Base-by-base conservation (phyloP, 2,888 invertebrate genomes). In the Deilephila elpenor region DNA sequence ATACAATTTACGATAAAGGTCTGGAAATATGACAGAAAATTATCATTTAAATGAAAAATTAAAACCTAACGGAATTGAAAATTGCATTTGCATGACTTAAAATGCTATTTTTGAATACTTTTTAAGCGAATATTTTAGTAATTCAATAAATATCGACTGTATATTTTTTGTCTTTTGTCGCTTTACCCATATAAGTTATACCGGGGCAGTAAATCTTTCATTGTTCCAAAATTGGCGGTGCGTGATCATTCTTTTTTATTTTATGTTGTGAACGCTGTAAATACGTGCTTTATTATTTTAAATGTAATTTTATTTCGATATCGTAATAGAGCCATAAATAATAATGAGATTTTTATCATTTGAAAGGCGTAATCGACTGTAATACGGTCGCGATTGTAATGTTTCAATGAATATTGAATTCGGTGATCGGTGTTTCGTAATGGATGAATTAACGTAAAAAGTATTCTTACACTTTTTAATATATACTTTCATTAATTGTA, bases 301-400 rank as follows among this genome's bases (percentile, higher is more conserved):
- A 67, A 17, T 17, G 17, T 67, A 44, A 51, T 44, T 44, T 25
- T 17, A 17, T 51, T 20, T 67, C 17, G 14, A 37, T 20, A 67
- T 25, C 44, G 44, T 20, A 67, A 67, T 51, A 67, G 25, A 51
- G 25, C 14, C 51, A n/a, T 62, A 62, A n/a, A n/a, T 62, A 62
- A n/a, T 62, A 62, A 67, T 64, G 37, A 64, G 5, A 25, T 67
- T 44, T 25, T 51, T 67, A 51, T 51, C 51, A 67, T 67, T 67
- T 25, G 25, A 67, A 51, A 67, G 67, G 51, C 25, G 51, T 51
- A 67, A 67, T 67, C 25, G 51, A 51, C 44, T 25, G 25, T 67
- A 51, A 67, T 67, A 51, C 44, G 5, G 5, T 25, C 67, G 14
- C 5, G 25, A 51, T 67, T 67, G 60, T 56, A 56, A 60, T 29